Conservation (phyloP, 2,113 vertebrate genomes). For the Phaethon lepturus region DNA sequence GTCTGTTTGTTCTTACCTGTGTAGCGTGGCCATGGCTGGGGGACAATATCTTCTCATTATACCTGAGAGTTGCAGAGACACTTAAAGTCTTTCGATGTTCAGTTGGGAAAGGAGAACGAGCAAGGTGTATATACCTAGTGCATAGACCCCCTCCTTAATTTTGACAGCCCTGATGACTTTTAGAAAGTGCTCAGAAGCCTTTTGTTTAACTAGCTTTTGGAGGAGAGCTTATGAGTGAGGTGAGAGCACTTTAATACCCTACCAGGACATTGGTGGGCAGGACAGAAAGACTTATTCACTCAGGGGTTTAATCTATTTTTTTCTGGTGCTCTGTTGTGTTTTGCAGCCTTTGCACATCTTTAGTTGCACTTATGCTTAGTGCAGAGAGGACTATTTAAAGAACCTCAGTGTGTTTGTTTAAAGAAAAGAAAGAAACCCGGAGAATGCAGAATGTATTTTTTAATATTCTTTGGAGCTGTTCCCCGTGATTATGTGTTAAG, state of each 20-base stretch:
- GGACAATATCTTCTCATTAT: accelerated
- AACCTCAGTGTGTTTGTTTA: slow-evolving; percentile 6
- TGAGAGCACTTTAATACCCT: background rate
- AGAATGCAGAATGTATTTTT: background rate
- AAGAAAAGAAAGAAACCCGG: background rate
- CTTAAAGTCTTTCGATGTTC: background rate
- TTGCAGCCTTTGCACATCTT: slow-evolving; percentile 35
- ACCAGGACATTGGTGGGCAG: background rate
- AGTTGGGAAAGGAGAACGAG: accelerated
- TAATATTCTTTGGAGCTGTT: background rate
- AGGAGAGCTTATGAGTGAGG: background rate
- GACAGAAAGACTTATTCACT: background rate
- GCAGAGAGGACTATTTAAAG: slow-evolving; percentile 33
- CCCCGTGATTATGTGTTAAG: background rate
- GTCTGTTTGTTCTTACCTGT: background rate
- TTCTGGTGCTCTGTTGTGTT: slow-evolving; percentile 17
- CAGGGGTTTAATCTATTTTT: background rate
- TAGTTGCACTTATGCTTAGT: slow-evolving; percentile 10
- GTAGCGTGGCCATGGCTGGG: background rate
- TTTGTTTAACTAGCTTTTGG: background rate
- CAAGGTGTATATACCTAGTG: background rate
- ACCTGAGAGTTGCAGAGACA: background rate
- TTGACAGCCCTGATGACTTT: background rate
- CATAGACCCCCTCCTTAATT: background rate
- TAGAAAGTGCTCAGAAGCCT: background rate